Evolutionary conservation across 2,888 invertebrate species (phyloP).

Genomic region (Marronus borbonicus): DNA sequence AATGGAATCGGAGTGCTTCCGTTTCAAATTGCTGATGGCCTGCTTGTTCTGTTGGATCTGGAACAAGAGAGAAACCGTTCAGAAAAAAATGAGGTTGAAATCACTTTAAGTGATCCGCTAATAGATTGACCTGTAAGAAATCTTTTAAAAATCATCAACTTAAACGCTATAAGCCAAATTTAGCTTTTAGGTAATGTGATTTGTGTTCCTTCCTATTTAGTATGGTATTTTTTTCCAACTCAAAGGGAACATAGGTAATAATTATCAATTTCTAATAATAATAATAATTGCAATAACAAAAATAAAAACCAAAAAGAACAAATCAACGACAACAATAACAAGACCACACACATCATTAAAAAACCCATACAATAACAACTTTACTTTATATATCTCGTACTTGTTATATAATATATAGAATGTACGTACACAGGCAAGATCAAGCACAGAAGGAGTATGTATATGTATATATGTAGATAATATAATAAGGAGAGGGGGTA

Average conservation of each 20-base stretch:
- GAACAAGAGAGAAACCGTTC: slow-evolving; percentile 62
- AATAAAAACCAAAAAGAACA: slow-evolving; percentile 27
- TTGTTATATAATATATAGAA: neutral
- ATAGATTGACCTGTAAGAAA: slow-evolving; percentile 30
- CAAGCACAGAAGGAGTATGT: slow-evolving; percentile 39
- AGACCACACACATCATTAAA: slow-evolving; percentile 38
- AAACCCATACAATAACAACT: slow-evolving; percentile 10
- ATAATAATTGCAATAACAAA: neutral
- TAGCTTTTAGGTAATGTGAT: slow-evolving; percentile 30
- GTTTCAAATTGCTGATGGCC: slow-evolving; percentile 88
- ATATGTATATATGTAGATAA: neutral
- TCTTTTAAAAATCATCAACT: slow-evolving; percentile 9
- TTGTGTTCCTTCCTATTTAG: neutral
- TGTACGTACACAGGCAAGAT: slow-evolving; percentile 41
- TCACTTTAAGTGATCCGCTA: slow-evolving; percentile 5
- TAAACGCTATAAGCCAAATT: slow-evolving; percentile 39
- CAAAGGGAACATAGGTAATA: slow-evolving; percentile 27
- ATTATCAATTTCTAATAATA: neutral
- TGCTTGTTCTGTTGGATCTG: slow-evolving; percentile 98
- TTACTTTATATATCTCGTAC: slow-evolving; percentile 21
- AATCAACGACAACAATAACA: slow-evolving; percentile 39
- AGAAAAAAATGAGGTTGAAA: slow-evolving; percentile 3
- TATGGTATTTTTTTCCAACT: slow-evolving; percentile 18
- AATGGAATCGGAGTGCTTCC: slow-evolving; percentile 76
- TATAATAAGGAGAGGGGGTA: slow-evolving; percentile 6